phyloP scores from a whole-genome alignment of 2,888 invertebrate genomes.

The Troglohyphantes excavatus region DNA sequence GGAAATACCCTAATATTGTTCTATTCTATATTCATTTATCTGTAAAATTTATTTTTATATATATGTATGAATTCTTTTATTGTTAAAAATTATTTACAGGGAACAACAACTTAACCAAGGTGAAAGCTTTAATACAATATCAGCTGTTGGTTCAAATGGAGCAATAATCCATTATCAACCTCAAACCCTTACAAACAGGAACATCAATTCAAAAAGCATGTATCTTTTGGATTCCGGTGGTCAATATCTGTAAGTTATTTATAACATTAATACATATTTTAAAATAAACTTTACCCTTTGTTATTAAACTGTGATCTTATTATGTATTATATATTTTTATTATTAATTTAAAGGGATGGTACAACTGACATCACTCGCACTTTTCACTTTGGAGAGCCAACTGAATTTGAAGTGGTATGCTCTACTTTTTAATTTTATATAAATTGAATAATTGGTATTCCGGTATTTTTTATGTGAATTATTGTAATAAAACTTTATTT shows the following conservation, averaged over 20 bases:
- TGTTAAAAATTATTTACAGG: constrained; percentile 46
- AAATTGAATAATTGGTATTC: not conserved
- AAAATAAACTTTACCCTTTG: not conserved
- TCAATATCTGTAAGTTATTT: constrained; percentile 84
- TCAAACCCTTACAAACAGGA: constrained; percentile 81
- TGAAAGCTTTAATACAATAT: constrained; percentile 82
- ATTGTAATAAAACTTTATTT: too few relatives aligned
- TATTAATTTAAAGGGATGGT: constrained; percentile 87
- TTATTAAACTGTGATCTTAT: not conserved
- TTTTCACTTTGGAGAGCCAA: constrained; percentile 91
- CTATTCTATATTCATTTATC: too few relatives aligned
- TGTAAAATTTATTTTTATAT: too few relatives aligned
- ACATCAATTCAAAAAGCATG: constrained; percentile 81
- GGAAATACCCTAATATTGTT: too few relatives aligned
- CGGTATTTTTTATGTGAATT: not conserved
- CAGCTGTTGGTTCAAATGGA: constrained; percentile 82
- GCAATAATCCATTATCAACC: constrained; percentile 83
- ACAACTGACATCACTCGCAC: constrained; percentile 96
- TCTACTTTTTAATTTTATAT: not conserved
- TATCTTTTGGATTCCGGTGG: constrained; percentile 81
- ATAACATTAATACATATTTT: not conserved
- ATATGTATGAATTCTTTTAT: too few relatives aligned
- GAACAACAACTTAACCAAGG: constrained; percentile 81
- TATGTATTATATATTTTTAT: not conserved
- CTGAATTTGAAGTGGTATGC: constrained; percentile 85